These are phyloP conservation scores for Trachelus iudaicus DNA, from an alignment of 2,888 invertebrate species.

Conservation along the genomic window DNA sequence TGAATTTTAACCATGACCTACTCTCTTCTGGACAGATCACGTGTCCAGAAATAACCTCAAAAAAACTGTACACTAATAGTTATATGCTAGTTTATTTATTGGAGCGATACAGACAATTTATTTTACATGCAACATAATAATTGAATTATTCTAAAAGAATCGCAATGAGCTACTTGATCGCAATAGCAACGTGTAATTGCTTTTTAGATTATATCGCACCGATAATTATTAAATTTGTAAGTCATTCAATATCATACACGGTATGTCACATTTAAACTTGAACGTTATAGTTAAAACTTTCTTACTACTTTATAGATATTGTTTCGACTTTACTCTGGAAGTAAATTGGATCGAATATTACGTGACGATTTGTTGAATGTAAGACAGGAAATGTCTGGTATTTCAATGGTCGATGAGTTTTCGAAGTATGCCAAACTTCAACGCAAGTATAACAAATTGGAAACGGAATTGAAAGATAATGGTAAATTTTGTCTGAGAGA, in stretches of 20 bases:
- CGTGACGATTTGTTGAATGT: constrained; percentile 44
- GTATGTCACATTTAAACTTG: constrained; percentile 8
- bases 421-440: constrained; percentile 63
- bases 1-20: no score
- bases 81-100: no score
- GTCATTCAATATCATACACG: constrained; percentile 23
- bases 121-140: no score
- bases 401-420: constrained; percentile 64
- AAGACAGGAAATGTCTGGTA: constrained; percentile 53
- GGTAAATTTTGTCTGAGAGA: constrained; percentile 36
- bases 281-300: constrained; percentile 3
- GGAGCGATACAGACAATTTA: no score
- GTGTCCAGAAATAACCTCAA: no score
- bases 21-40: no score
- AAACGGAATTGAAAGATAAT: constrained; percentile 49
- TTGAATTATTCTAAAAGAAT: not conserved
- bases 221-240: constrained; percentile 51
- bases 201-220: constrained; percentile 47
- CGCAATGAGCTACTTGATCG: constrained; percentile 47
- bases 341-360: constrained; percentile 36
- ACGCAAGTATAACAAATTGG: constrained; percentile 56
- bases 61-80: no score
- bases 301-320: constrained; percentile 42
- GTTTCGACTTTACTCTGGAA: constrained; percentile 35
- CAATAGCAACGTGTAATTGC: constrained; percentile 48